These are phyloP conservation scores for Apamea monoglypha DNA, from an alignment of 2,888 invertebrate genomes.

Conservation along the genomic window DNA sequence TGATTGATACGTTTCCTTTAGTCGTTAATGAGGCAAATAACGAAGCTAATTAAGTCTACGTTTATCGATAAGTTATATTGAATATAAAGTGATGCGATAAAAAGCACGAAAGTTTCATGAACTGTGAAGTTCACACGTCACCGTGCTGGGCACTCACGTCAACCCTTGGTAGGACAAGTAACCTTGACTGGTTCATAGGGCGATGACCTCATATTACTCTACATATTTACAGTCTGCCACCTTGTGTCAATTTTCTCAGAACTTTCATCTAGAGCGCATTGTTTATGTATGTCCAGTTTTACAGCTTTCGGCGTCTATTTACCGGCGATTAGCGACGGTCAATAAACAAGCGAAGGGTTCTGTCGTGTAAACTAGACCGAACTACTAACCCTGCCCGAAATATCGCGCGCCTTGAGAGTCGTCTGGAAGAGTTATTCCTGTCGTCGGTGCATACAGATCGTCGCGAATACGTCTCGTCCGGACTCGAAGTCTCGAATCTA, in stretches of 20 bases:
- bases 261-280: constrained; percentile 66
- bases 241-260: constrained; percentile 63
- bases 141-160: constrained; percentile 57
- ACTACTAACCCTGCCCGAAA: constrained; percentile 88
- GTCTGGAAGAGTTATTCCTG: constrained; percentile 86
- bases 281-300: constrained; percentile 73
- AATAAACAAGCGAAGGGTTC: constrained; percentile 75
- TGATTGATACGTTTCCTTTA: constrained; percentile 75
- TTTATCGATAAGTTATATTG: constrained; percentile 67
- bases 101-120: constrained; percentile 71
- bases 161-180: constrained; percentile 76
- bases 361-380: constrained; percentile 79
- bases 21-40: constrained; percentile 73
- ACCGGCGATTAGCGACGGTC: constrained; percentile 73
- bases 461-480: constrained; percentile 82
- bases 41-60: constrained; percentile 69
- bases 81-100: constrained; percentile 60
- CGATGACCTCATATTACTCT: constrained; percentile 78
- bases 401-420: constrained; percentile 81
- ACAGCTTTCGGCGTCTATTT: constrained; percentile 71
- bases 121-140: constrained; percentile 72
- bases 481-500: constrained; percentile 77
- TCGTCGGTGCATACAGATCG: constrained; percentile 78
- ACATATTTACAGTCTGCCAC: constrained; percentile 63
- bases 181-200: constrained; percentile 84